Evolutionary conservation across 2,113 vertebrate genomes (phyloP).

Genomic region (Anoplopoma fimbria): DNA sequence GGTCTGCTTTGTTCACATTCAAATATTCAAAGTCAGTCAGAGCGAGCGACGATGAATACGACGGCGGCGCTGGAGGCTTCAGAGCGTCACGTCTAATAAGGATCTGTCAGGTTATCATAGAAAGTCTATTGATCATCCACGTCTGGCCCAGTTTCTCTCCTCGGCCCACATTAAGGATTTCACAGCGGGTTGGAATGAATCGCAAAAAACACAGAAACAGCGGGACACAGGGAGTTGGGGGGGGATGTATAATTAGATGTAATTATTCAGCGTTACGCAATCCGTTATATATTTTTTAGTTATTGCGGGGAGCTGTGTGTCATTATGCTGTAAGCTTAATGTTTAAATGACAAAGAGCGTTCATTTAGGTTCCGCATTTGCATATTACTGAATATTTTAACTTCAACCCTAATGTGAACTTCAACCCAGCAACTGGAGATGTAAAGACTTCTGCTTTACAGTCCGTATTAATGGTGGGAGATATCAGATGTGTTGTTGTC

Average conservation of each 20-base stretch:
- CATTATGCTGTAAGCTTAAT: slow-evolving; percentile 31
- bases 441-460: background rate
- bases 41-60: slow-evolving; percentile 22
- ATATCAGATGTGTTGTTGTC: background rate
- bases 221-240: slow-evolving; percentile 22
- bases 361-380: slow-evolving; percentile 23
- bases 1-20: slow-evolving; percentile 22
- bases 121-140: slow-evolving; percentile 63
- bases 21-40: slow-evolving; percentile 49
- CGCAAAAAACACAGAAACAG: slow-evolving; percentile 36
- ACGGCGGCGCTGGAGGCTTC: slow-evolving; percentile 51
- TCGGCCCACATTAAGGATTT: slow-evolving; percentile 51
- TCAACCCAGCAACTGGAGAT: background rate
- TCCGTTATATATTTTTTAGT: background rate
- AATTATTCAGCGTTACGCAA: slow-evolving; percentile 61
- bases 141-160: slow-evolving; percentile 54
- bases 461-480: background rate
- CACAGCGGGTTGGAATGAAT: slow-evolving; percentile 31
- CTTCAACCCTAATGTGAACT: slow-evolving; percentile 10
- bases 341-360: slow-evolving; percentile 39
- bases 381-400: slow-evolving; percentile 37
- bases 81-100: slow-evolving; percentile 50
- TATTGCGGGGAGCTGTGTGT: slow-evolving; percentile 48
- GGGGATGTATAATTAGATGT: slow-evolving; percentile 55
- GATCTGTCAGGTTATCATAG: slow-evolving; percentile 49